These are phyloP conservation scores for Bothrops alternatus DNA, from an alignment of 2,797 vertebrate genomes.

Conservation along the genomic window DNA sequence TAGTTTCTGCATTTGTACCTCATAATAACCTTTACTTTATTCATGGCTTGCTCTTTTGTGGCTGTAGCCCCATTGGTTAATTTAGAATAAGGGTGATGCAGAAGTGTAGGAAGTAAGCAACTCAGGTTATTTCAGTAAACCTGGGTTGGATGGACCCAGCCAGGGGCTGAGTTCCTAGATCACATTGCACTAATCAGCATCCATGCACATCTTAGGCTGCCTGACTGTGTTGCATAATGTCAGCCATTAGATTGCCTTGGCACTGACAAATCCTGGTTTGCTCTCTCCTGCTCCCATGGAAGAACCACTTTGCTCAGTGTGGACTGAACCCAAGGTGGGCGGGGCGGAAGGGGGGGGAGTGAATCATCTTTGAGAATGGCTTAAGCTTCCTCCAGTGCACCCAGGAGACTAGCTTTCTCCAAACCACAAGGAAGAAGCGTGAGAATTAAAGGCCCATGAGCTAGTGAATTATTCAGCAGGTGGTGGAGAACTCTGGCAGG, in stretches of 20 bases:
- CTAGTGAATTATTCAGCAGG: constrained; percentile 58
- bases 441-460: neutral
- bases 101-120: neutral
- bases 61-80: neutral
- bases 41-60: neutral
- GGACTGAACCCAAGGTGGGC: neutral
- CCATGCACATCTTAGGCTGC: neutral
- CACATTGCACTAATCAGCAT: neutral
- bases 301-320: neutral
- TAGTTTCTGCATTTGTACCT: neutral
- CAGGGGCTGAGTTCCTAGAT: neutral
- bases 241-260: neutral
- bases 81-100: neutral
- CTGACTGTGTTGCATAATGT: neutral
- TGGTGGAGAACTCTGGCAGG: constrained; percentile 34
- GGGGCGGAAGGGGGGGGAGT: fast-evolving
- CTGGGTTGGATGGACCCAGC: neutral
- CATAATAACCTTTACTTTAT: neutral
- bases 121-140: neutral
- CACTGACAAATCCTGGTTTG: neutral
- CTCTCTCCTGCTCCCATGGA: neutral
- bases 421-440: constrained; percentile 1
- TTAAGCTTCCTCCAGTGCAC: neutral
- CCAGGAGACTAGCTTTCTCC: neutral
- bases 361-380: neutral